These are phyloP conservation scores for Drosophila melanosoma DNA, from an alignment of 2,888 invertebrate species.

Conservation along the genomic window DNA sequence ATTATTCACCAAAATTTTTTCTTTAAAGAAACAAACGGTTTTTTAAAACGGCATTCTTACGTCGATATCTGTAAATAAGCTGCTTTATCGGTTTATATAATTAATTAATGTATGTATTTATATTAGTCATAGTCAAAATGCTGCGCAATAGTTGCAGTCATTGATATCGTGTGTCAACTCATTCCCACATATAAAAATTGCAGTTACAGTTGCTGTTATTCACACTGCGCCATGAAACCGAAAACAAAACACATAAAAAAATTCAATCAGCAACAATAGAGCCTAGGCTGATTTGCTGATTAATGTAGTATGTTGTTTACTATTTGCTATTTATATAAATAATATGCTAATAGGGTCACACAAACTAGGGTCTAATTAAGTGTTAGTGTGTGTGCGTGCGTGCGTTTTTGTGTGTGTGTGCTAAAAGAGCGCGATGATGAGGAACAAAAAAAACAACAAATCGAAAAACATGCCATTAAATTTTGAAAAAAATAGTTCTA, in stretches of 20 bases:
- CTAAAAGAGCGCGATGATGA: slow-evolving; percentile 25
- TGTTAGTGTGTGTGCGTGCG: not conserved
- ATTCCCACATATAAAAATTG: not conserved
- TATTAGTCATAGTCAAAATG: slow-evolving; percentile 21
- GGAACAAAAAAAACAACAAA: slow-evolving; percentile 34
- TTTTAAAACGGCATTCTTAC: slow-evolving; percentile 10
- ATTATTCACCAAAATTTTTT: slow-evolving; percentile 2
- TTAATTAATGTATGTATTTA: not conserved
- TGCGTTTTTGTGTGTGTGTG: not conserved
- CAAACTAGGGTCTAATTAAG: slow-evolving; percentile 11
- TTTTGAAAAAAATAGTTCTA: not conserved
- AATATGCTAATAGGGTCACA: slow-evolving; percentile 27
- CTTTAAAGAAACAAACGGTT: not conserved
- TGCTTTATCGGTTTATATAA: slow-evolving; percentile 13
- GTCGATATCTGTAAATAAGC: slow-evolving; percentile 27
- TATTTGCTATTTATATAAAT: slow-evolving; percentile 18
- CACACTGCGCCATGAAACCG: slow-evolving; percentile 13
- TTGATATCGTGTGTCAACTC: slow-evolving; percentile 32
- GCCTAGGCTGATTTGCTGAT: slow-evolving; percentile 37
- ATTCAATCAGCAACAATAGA: slow-evolving; percentile 14
- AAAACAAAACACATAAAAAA: slow-evolving; percentile 1
- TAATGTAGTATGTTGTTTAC: not conserved
- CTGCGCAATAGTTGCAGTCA: slow-evolving; percentile 46
- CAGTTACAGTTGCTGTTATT: slow-evolving; percentile 33
- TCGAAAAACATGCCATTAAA: slow-evolving; percentile 23